These are phyloP conservation scores for Galerucella nymphaeae DNA, from an alignment of 2,888 invertebrate genomes.

Conservation along the genomic window DNA sequence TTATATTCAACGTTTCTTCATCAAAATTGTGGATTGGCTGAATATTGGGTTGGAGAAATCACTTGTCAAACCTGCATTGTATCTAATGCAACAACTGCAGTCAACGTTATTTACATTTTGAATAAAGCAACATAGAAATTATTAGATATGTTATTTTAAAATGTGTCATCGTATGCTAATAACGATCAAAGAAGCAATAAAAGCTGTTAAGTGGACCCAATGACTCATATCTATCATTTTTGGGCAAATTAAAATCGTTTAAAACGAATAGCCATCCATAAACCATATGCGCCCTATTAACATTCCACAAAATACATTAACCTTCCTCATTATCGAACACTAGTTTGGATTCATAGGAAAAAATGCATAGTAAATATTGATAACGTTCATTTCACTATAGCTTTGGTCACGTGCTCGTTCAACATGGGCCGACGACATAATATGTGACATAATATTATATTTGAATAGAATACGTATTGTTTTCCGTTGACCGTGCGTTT, in stretches of 20 bases:
- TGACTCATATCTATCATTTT: background rate
- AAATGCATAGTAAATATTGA: background rate
- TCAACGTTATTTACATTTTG: too few relatives aligned
- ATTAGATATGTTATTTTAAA: background rate
- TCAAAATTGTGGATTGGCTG: too few relatives aligned
- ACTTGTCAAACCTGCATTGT: too few relatives aligned
- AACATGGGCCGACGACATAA: too few relatives aligned
- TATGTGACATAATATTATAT: too few relatives aligned
- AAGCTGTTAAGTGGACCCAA: background rate
- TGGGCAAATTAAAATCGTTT: conserved; percentile 5
- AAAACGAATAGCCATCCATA: background rate
- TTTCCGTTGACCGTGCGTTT: too few relatives aligned
- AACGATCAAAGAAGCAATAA: background rate
- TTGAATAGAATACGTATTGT: too few relatives aligned
- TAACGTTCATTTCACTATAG: background rate
- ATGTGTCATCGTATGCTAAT: background rate
- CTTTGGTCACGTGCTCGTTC: background rate
- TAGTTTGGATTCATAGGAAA: background rate
- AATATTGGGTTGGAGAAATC: too few relatives aligned
- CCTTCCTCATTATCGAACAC: background rate
- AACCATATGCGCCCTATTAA: conserved; percentile 8
- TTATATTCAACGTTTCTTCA: too few relatives aligned
- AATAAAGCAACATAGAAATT: background rate
- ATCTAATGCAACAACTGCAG: too few relatives aligned
- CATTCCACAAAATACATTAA: conserved; percentile 2